These are phyloP conservation scores for Dusona sp. DNA, from an alignment of 2,888 invertebrate genomes.

Conservation along the genomic window DNA sequence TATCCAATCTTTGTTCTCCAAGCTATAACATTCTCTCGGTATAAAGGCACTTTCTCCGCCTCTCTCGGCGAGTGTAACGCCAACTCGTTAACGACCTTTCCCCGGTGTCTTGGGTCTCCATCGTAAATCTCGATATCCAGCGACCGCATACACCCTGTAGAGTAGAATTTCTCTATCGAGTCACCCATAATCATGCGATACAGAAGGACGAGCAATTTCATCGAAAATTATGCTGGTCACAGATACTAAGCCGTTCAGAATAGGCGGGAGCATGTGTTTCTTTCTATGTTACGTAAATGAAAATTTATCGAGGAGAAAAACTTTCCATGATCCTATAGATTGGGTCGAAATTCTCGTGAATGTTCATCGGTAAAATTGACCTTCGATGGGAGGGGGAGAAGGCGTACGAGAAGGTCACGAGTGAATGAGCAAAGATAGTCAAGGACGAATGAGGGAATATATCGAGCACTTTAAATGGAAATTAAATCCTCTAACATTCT, in stretches of 20 bases:
- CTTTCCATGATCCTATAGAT: too few relatives aligned
- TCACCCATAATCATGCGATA: conserved; percentile 76
- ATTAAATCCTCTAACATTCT: conserved; percentile 41
- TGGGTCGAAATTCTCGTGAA: too few relatives aligned
- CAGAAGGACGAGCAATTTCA: conserved; percentile 62
- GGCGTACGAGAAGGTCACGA: not conserved
- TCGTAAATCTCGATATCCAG: conserved; percentile 78
- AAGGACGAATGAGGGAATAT: not conserved
- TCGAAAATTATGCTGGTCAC: conserved; percentile 61
- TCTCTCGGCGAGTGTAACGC: conserved; percentile 34
- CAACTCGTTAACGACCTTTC: conserved; percentile 70
- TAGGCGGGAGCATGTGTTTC: too few relatives aligned
- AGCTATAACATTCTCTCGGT: conserved; percentile 29
- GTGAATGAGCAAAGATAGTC: not conserved
- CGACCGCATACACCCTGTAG: not conserved
- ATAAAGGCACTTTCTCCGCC: not conserved
- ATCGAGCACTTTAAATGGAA: conserved; percentile 36
- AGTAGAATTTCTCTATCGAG: not conserved
- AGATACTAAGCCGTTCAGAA: too few relatives aligned
- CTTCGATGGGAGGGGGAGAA: too few relatives aligned
- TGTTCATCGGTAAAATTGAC: too few relatives aligned
- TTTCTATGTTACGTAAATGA: too few relatives aligned
- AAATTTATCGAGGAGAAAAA: too few relatives aligned
- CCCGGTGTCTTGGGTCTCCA: conserved; percentile 50
- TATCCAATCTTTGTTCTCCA: conserved; percentile 65